These are phyloP conservation scores for Hypothenemus hampei DNA, from an alignment of 1,140 invertebrate species.

Conservation along the genomic window DNA sequence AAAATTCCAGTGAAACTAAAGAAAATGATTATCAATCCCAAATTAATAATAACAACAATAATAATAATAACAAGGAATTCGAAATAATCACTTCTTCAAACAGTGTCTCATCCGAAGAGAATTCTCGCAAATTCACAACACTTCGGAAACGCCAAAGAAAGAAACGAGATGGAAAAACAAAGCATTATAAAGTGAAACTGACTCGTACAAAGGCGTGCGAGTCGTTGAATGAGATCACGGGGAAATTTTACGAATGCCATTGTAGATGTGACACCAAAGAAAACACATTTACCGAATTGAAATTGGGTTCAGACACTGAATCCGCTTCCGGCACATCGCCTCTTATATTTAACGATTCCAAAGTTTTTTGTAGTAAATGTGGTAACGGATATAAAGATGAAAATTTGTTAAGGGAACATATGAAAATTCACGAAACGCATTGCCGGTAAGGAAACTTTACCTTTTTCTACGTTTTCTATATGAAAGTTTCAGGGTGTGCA, in stretches of 20 bases:
- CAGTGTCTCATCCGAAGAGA: conserved; percentile 17
- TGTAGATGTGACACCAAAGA: conserved; percentile 8
- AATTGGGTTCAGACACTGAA: conserved; percentile 29
- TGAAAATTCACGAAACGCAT: conserved; percentile 29
- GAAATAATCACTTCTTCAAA: conserved; percentile 6
- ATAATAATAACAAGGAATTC: conserved; percentile 5
- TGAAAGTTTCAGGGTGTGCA: conserved; percentile 22
- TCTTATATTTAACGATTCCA: conserved; percentile 16
- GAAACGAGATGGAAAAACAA: conserved; percentile 11
- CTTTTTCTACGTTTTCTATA: neutral
- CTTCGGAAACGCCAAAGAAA: conserved; percentile 11
- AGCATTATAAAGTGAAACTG: conserved; percentile 25
- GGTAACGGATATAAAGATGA: conserved; percentile 29
- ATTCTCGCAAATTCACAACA: conserved; percentile 6
- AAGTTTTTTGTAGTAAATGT: conserved; percentile 29
- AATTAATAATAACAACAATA: conserved; percentile 1
- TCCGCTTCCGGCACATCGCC: conserved; percentile 25
- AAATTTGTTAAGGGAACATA: conserved; percentile 21
- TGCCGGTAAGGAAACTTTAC: conserved; percentile 17
- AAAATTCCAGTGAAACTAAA: conserved; percentile 17
- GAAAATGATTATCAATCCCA: neutral
- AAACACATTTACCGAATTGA: neutral
- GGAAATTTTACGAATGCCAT: conserved; percentile 21
- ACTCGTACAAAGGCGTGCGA: conserved; percentile 14
- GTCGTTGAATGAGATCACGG: conserved; percentile 18